Percentiles rank a stretch among this genome's conserved stretches.
Evolutionary conservation across 2,888 invertebrate genomes (phyloP).

Genomic region (Polydrusus pterygomalis): DNA sequence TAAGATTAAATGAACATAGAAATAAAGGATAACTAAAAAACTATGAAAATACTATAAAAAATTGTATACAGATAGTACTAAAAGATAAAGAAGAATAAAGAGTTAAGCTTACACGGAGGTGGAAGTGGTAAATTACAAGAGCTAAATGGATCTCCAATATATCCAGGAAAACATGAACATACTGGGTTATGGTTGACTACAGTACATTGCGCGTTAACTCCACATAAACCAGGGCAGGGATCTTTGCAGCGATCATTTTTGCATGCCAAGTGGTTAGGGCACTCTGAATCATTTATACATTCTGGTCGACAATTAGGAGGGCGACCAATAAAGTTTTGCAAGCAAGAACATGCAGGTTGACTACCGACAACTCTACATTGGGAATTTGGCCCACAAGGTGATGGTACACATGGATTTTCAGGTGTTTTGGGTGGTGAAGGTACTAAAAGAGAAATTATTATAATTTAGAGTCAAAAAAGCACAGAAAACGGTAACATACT

Average conservation of each 20-base stretch:
- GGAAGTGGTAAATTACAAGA: slow-evolving; percentile 72
- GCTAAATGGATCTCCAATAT: slow-evolving; percentile 84
- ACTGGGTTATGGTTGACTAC: slow-evolving; percentile 89
- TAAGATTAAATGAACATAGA: neutral
- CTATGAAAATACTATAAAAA: neutral
- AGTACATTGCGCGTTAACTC: slow-evolving; percentile 85
- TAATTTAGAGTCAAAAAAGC: slow-evolving; percentile 43
- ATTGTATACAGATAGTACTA: neutral
- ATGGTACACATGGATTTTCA: slow-evolving; percentile 84
- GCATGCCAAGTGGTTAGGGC: slow-evolving; percentile 87
- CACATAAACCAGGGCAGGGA: slow-evolving; percentile 88
- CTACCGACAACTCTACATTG: slow-evolving; percentile 87
- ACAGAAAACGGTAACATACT: slow-evolving; percentile 61
- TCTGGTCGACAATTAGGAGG: slow-evolving; percentile 92
- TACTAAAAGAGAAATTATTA: slow-evolving; percentile 67
- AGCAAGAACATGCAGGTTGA: slow-evolving; percentile 90
- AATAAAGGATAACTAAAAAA: neutral
- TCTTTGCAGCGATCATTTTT: slow-evolving; percentile 87
- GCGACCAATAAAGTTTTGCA: slow-evolving; percentile 86
- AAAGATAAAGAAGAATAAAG: neutral
- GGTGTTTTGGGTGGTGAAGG: slow-evolving; percentile 69
- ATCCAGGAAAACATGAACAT: slow-evolving; percentile 88
- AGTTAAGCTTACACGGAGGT: slow-evolving; percentile 67
- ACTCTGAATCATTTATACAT: slow-evolving; percentile 87
- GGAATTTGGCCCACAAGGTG: slow-evolving; percentile 89